Conservation (phyloP, 2,888 invertebrate genomes). For the Thymelicus lineola region DNA sequence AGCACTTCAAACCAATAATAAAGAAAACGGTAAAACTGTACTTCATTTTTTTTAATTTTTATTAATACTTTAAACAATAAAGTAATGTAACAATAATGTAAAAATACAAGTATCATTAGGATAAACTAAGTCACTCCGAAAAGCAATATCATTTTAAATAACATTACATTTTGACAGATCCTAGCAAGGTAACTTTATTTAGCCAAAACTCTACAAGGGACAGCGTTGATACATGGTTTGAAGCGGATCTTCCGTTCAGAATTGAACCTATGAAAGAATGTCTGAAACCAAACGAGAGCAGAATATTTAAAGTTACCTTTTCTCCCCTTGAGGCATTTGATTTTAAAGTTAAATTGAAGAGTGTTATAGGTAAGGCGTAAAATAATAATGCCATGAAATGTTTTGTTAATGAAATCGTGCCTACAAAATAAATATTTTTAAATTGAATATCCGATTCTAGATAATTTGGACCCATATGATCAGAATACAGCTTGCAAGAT, state of each 20-base stretch:
- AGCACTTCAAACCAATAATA: background rate
- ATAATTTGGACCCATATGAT: conserved; percentile 82
- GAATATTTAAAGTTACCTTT: conserved; percentile 80
- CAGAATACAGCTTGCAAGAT: conserved; percentile 82
- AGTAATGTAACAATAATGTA: background rate
- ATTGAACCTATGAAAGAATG: conserved; percentile 77
- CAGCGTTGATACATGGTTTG: conserved; percentile 77
- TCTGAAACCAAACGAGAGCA: conserved; percentile 70
- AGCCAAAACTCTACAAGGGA: conserved; percentile 64
- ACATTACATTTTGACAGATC: conserved; percentile 49
- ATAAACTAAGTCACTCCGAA: background rate
- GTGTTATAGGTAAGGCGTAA: conserved; percentile 64
- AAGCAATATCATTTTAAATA: background rate
- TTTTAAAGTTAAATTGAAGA: conserved; percentile 74
- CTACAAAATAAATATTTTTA: background rate
- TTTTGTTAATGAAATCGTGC: no score
- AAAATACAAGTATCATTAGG: background rate
- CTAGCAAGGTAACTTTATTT: conserved; percentile 71
- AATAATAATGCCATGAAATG: background rate
- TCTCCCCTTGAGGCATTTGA: conserved; percentile 83
- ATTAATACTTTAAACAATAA: background rate
- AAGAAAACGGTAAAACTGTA: conserved; percentile 16
- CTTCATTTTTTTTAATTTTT: no score
- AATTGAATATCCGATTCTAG: conserved; percentile 49
- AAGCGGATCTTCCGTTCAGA: conserved; percentile 77